A percentile compares a stretch with the other conserved stretches of the same genome.
These are phyloP conservation scores for Drosophila carrolli DNA, from an alignment of 1,140 invertebrate genomes.

Conservation along the genomic window DNA sequence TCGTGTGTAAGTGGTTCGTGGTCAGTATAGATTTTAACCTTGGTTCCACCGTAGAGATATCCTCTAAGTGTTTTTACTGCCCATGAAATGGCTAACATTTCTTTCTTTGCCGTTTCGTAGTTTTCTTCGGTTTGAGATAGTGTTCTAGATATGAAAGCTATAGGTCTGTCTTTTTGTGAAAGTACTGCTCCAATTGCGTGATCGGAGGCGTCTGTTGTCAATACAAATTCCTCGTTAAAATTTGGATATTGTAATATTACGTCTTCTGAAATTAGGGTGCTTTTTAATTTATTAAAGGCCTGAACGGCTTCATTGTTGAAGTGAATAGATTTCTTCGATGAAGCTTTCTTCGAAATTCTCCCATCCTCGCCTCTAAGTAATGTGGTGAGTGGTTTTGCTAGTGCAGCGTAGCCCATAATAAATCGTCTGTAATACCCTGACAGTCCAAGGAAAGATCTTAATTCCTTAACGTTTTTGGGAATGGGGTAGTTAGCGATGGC, in stretches of 20 bases:
- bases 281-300: constrained; percentile 7
- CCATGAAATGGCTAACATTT: constrained; percentile 84
- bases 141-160: constrained; percentile 58
- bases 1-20: constrained; percentile 83
- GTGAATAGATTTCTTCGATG: constrained; percentile 3
- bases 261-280: constrained; percentile 2
- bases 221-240: constrained; percentile 68
- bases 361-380: constrained; percentile 4
- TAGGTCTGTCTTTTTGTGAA: constrained; percentile 49
- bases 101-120: constrained; percentile 65
- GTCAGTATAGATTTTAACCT: constrained; percentile 65
- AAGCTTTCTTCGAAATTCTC: not conserved
- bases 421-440: not conserved
- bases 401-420: not conserved
- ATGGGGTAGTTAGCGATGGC: not conserved
- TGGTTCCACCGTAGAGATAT: constrained; percentile 62
- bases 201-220: constrained; percentile 71
- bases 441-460: not conserved
- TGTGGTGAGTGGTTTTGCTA: constrained; percentile 4
- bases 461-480: not conserved
- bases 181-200: constrained; percentile 33
- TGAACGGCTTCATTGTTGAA: not conserved
- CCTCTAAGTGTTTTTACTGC: constrained; percentile 74
- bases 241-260: constrained; percentile 75
- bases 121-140: constrained; percentile 60